A percentile compares a stretch with the other conserved stretches of the same genome.
Conservation (phyloP, 2,888 invertebrate genomes). For the Dryobota labecula region DNA sequence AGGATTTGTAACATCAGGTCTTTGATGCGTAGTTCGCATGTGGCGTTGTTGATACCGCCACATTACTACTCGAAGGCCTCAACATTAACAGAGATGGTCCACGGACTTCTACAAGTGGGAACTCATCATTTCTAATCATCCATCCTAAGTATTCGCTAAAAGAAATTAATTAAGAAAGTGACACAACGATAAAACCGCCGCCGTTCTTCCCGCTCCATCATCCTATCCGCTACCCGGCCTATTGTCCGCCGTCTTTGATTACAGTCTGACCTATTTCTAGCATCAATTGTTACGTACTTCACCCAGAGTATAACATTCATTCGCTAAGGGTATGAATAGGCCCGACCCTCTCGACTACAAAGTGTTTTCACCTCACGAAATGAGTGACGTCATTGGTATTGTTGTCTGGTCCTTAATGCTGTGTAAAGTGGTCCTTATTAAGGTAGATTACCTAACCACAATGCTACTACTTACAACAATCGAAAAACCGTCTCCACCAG, state of each 20-base stretch:
- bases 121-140: neutral
- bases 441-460: neutral
- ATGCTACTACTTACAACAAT: neutral
- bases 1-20: no score
- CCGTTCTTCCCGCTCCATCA: neutral
- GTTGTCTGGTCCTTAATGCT: neutral
- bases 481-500: neutral
- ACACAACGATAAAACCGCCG: neutral
- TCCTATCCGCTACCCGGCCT: neutral
- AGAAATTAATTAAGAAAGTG: slow-evolving; percentile 25
- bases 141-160: neutral
- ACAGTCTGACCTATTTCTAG: slow-evolving; percentile 35
- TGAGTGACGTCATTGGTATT: slow-evolving; percentile 37
- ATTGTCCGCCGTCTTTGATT: slow-evolving; percentile 36
- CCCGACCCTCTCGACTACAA: slow-evolving; percentile 6
- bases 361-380: slow-evolving; percentile 36
- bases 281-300: slow-evolving; percentile 32
- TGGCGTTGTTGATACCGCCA: no score
- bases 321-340: slow-evolving; percentile 31
- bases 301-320: slow-evolving; percentile 9
- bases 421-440: slow-evolving; percentile 8
- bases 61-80: neutral
- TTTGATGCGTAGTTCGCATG: no score
- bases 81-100: neutral
- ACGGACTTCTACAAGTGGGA: no score